phyloP scores from a whole-genome alignment of 2,113 vertebrate genomes.

The Stomatorhinus ivindoensis region DNA sequence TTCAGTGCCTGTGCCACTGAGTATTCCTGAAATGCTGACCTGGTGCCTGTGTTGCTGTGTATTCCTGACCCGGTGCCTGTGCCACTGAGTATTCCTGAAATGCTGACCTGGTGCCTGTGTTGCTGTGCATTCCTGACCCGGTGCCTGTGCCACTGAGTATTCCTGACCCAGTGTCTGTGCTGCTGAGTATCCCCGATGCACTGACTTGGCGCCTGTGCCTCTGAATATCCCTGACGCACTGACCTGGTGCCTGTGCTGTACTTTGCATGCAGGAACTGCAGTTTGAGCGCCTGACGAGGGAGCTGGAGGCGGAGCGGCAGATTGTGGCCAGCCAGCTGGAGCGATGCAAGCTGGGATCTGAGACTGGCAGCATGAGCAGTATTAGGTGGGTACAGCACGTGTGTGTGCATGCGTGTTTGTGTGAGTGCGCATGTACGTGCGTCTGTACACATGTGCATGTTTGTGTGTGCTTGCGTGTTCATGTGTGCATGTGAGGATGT shows the following conservation, averaged over 20 bases:
- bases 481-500: background rate
- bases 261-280: slow-evolving; percentile 77
- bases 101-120: too few relatives aligned
- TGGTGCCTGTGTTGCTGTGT: too few relatives aligned
- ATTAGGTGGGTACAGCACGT: slow-evolving; percentile 73
- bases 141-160: background rate
- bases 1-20: too few relatives aligned
- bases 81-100: too few relatives aligned
- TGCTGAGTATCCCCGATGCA: background rate
- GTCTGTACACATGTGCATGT: slow-evolving; percentile 10
- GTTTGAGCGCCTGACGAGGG: slow-evolving; percentile 96
- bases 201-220: background rate
- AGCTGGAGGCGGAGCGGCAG: slow-evolving; percentile 96
- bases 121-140: background rate
- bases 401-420: slow-evolving; percentile 6
- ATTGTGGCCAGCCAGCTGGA: slow-evolving; percentile 98
- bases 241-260: slow-evolving; percentile 2
- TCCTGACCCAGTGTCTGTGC: background rate
- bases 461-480: background rate
- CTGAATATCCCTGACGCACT: background rate
- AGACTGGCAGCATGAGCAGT: slow-evolving; percentile 97
- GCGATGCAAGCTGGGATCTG: slow-evolving; percentile 97
- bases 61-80: too few relatives aligned
- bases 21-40: too few relatives aligned
- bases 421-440: background rate